Conservation (phyloP, 2,797 vertebrate genomes). For the Hydrolagus colliei region DNA sequence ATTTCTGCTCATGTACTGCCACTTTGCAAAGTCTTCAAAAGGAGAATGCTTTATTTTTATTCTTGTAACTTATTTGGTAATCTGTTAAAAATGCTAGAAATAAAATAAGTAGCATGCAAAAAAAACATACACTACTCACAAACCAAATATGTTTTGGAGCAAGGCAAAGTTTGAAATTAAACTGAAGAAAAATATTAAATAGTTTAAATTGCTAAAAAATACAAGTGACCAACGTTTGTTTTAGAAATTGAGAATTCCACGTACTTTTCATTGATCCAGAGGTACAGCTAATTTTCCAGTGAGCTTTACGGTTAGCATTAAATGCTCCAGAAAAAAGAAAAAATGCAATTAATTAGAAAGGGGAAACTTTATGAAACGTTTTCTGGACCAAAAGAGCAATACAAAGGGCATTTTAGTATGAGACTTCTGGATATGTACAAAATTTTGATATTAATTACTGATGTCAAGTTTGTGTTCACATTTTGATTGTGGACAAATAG, state of each 20-base stretch:
- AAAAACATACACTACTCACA: background rate
- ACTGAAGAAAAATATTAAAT: background rate
- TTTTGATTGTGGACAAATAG: background rate
- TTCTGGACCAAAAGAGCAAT: constrained; percentile 8
- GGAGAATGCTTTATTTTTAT: background rate
- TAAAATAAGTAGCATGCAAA: background rate
- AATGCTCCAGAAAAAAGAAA: background rate
- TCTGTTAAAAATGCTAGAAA: background rate
- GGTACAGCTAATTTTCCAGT: background rate
- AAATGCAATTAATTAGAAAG: background rate
- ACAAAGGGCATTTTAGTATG: background rate
- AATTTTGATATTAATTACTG: background rate
- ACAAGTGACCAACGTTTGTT: background rate
- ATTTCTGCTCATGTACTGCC: constrained; percentile 13
- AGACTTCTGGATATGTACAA: background rate
- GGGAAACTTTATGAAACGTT: background rate
- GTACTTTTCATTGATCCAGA: background rate
- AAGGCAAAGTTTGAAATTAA: background rate
- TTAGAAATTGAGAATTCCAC: background rate
- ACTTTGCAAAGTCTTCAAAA: background rate
- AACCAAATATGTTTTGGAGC: background rate
- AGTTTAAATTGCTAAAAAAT: background rate
- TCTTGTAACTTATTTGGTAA: background rate
- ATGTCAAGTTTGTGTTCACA: constrained; percentile 8
- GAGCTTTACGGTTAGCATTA: background rate